Conservation (phyloP, 1,140 invertebrate genomes). For the Cephus cinctus region DNA sequence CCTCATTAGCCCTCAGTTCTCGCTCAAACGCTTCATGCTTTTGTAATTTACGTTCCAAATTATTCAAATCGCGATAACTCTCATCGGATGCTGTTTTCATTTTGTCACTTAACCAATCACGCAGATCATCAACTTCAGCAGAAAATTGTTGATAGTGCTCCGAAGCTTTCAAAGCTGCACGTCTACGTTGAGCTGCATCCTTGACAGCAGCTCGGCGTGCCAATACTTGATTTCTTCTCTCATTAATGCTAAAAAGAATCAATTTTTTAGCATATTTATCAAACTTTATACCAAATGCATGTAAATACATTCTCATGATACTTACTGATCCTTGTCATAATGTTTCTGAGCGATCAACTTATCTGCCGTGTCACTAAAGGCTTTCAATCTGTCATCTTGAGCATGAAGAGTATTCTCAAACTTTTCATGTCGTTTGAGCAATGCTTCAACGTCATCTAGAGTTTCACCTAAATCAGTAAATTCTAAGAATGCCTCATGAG, state of each 20-base stretch:
- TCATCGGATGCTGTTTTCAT: conserved; percentile 88
- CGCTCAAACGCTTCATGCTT: conserved; percentile 98
- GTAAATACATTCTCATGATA: conserved; percentile 25
- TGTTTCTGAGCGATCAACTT: conserved; percentile 80
- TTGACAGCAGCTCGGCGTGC: conserved; percentile 73
- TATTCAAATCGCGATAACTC: conserved; percentile 87
- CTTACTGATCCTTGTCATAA: conserved; percentile 82
- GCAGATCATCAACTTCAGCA: conserved; percentile 84
- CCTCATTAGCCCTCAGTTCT: conserved; percentile 89
- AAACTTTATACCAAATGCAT: too few relatives aligned
- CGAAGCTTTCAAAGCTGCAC: conserved; percentile 73
- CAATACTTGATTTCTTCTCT: conserved; percentile 74
- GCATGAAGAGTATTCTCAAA: conserved; percentile 91
- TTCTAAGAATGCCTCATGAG: conserved; percentile 91
- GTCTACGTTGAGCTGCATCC: conserved; percentile 69
- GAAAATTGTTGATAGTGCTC: conserved; percentile 83
- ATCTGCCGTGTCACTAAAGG: conserved; percentile 84
- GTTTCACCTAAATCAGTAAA: conserved; percentile 86
- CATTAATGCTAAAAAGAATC: conserved; percentile 63
- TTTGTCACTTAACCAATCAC: conserved; percentile 91
- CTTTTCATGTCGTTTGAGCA: conserved; percentile 92
- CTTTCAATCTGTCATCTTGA: conserved; percentile 88
- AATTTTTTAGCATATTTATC: too few relatives aligned
- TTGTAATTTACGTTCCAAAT: conserved; percentile 90
- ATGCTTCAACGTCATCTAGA: conserved; percentile 90